Base-by-base conservation (phyloP, 2,113 vertebrate genomes). In the Pedionomus torquatus region DNA sequence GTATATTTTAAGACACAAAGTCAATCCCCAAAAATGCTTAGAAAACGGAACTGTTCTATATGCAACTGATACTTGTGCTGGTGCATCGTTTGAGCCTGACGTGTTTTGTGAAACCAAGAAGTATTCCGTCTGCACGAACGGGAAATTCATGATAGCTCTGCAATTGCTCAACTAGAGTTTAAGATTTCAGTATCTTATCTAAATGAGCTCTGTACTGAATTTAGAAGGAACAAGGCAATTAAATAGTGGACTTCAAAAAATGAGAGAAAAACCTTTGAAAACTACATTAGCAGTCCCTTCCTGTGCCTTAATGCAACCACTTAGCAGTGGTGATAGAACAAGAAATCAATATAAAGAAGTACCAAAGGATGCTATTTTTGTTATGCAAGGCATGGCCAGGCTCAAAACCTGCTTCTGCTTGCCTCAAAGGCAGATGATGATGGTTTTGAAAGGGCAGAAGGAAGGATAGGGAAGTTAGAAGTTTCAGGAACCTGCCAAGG, bases 291-390 rank as follows among this genome's bases (percentile, higher is more conserved):
- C 6, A 0, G 20, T 83, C 68, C 80, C 33, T 71, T 89, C 55
- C 88, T 64, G 58, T 54, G 86, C 57, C n/a, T 84, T 89, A 92
- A 92, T 80, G 64, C 60, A 94, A 75, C 75, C 87, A 84, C 79
- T 95, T 55, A 90, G 82, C 74, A 93, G 76, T 24, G 31, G 35
- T 24, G 69, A 95, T 46, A 89, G 44, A 90, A 63, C 28, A 90
- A 77, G 31, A 89, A 90, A 97, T 97, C 97, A 91, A 96, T 96
- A 95, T 6, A 65, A 91, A 95, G 72, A 71, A 79, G 37, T 70
- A 89, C 19, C 63, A 51, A 83, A 83, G 61, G 33, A 71, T 52
- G 81, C 57, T 97, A 95, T 88, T 95, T 96, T 91, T 86, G 58
- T 75, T 86, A 66, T 88, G 37, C 35, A 87, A 84, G 52, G 65